phyloP scores from a whole-genome alignment of 2,888 invertebrate genomes.

The Litoditis marina region DNA sequence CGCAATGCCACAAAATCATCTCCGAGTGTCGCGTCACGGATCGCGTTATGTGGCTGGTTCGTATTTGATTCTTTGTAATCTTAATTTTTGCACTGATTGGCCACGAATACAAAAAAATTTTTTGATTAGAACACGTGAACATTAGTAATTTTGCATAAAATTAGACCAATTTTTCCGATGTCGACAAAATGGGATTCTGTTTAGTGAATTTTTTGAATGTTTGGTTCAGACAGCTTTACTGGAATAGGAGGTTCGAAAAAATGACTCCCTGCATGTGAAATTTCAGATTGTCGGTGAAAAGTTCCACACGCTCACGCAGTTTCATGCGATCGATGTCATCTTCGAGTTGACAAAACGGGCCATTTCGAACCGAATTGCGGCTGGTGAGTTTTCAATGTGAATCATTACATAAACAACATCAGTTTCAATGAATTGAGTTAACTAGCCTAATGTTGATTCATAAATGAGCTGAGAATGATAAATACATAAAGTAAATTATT shows the following conservation, averaged over 20 bases:
- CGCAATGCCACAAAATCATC: constrained; percentile 20
- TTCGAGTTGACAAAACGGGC: constrained; percentile 13
- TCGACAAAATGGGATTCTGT: too few species aligned
- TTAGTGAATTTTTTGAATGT: too few species aligned
- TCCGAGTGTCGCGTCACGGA: constrained; percentile 28
- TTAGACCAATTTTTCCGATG: too few species aligned
- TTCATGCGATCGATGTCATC: constrained; percentile 12
- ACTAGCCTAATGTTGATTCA: not conserved
- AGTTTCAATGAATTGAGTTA: not conserved
- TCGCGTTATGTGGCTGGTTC: constrained; percentile 7
- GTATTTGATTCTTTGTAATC: not conserved
- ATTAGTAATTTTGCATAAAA: too few species aligned
- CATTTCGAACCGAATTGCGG: not conserved
- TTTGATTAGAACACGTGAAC: too few species aligned
- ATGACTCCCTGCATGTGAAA: too few species aligned
- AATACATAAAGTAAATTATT: too few species aligned
- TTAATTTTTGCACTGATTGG: too few species aligned
- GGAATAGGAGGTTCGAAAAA: not conserved
- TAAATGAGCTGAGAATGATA: too few species aligned
- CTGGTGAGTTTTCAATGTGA: not conserved
- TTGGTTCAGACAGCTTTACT: not conserved
- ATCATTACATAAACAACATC: not conserved
- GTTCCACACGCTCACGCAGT: constrained; percentile 2
- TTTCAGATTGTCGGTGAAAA: constrained; percentile 15
- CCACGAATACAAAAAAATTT: not conserved